Base-by-base conservation (phyloP, 2,113 vertebrate species). In the Muntiacus muntjak region DNA sequence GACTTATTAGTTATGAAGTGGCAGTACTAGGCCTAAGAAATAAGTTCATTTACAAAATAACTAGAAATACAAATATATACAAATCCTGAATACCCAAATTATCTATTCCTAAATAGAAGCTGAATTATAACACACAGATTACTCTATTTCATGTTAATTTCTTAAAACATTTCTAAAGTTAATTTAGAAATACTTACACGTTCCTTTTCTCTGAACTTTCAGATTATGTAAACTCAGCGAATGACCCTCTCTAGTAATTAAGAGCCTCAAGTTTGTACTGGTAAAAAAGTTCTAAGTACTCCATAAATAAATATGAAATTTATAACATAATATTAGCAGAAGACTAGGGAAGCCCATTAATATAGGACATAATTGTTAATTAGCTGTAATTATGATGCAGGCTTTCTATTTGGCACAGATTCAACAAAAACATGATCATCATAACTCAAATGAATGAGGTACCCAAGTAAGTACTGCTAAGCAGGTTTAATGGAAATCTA, bases 371-470 rank as follows among this genome's bases (percentile, higher is more conserved):
- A 94, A 95, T 98, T 88, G 98, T 99, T 99, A 99, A 99, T 99
- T 99, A 99, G 98, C 99, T 99, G 78, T 99, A 99, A 99, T 99
- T 99, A 99, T 98, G 97, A 99, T 98, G 97, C 98, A 91, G 98
- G 97, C 95, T 99, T 97, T 98, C 97, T 98, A 92, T 99, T 97
- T 99, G 98, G 98, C 98, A 99, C 95, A 47, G 98, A 98, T 99
- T 99, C 99, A 98, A 99, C 97, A 99, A 99, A 99, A 99, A 99
- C 81, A 84, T 43, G 97, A 99, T 98, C 98, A 98, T 98, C 98
- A 98, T 99, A 99, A 99, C 97, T 99, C 98, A 99, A 89, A 98
- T 5, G 94, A 98, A 99, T 81, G 97, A 98, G 98, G 93, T 98
- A 98, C 98, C 98, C 98, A 98, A 98, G 96, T 98, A 98, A 98